Percentiles rank a stretch among this genome's conserved stretches.
phyloP scores from a whole-genome alignment of 2,797 vertebrate species.

The Pachyuromys duprasi region DNA sequence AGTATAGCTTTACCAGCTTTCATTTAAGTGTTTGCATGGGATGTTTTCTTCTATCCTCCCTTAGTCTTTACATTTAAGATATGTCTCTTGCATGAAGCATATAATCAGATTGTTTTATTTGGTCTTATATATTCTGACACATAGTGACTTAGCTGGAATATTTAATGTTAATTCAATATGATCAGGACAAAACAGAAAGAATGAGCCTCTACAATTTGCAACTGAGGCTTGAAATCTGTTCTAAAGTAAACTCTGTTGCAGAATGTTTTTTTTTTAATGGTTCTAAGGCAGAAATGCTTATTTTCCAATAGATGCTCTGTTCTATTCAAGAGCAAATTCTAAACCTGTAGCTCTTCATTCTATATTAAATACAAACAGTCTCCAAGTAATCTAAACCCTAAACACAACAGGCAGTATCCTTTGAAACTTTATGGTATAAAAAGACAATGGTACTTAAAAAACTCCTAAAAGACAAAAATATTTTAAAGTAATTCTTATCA shows the following conservation, averaged over 20 bases:
- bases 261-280: neutral
- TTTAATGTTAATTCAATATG: neutral
- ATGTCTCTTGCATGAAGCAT: neutral
- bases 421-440: neutral
- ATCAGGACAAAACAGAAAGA: conserved; percentile 11
- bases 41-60: neutral
- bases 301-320: neutral
- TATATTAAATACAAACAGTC: neutral
- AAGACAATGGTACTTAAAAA: neutral
- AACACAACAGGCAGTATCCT: neutral
- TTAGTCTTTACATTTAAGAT: conserved; percentile 11
- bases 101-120: neutral
- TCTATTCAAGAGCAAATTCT: neutral
- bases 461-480: neutral
- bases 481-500: neutral
- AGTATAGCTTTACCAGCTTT: neutral
- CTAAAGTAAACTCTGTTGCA: neutral
- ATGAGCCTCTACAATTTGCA: neutral
- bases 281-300: neutral
- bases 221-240: neutral
- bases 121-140: neutral
- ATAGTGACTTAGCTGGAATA: neutral
- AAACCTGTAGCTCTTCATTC: neutral
- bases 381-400: neutral
- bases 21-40: neutral